phyloP scores from a whole-genome alignment of 2,888 invertebrate genomes.

The Aethes cnicana region DNA sequence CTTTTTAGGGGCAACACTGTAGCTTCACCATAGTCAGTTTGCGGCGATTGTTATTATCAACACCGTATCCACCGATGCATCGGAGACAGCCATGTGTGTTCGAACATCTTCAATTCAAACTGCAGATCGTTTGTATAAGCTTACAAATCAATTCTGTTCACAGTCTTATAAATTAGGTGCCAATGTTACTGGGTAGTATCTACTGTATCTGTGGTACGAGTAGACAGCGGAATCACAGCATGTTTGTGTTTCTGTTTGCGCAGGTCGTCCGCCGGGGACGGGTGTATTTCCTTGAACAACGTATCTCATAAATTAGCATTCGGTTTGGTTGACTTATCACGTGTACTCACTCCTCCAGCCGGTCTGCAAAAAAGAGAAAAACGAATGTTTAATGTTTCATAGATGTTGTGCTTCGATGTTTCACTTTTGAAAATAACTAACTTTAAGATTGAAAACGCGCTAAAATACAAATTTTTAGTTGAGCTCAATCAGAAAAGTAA shows the following conservation, averaged over 20 bases:
- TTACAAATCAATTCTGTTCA: constrained; percentile 77
- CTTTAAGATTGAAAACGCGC: too few relatives aligned
- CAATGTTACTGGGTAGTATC: constrained; percentile 36
- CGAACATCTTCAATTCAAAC: constrained; percentile 65
- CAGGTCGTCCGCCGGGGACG: constrained; percentile 39
- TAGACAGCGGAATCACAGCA: constrained; percentile 63
- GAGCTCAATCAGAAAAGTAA: too few relatives aligned
- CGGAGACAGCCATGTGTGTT: constrained; percentile 43
- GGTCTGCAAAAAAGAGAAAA: constrained; percentile 85
- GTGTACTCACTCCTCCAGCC: constrained; percentile 96
- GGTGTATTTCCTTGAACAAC: constrained; percentile 42
- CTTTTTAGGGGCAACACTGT: constrained; percentile 49
- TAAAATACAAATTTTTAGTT: too few relatives aligned
- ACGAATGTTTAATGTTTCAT: constrained; percentile 28
- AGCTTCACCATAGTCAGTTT: neutral
- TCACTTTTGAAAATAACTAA: too few relatives aligned
- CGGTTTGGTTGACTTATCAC: constrained; percentile 86
- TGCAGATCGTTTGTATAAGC: constrained; percentile 46
- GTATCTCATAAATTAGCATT: constrained; percentile 50
- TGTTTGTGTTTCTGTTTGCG: constrained; percentile 31
- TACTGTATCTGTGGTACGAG: constrained; percentile 31
- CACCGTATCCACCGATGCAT: constrained; percentile 1
- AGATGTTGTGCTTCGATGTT: too few relatives aligned
- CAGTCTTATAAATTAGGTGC: constrained; percentile 72
- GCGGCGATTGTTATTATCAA: too few relatives aligned